Base-by-base conservation (phyloP, 2,113 vertebrate genomes). In the Atractosteus spatula region DNA sequence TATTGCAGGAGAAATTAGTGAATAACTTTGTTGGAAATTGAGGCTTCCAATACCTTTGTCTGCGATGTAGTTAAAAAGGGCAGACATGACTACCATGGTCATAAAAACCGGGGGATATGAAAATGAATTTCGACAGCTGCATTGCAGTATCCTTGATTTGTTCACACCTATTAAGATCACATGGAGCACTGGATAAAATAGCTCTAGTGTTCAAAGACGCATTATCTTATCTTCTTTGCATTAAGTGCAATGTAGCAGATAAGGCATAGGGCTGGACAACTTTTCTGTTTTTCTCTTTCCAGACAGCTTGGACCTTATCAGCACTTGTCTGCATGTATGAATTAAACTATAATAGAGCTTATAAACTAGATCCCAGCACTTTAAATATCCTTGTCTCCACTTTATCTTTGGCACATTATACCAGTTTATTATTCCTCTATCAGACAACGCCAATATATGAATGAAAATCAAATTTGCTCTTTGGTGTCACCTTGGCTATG, bases 221-320 rank as follows among this genome's bases (percentile, higher is more conserved):
- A 74, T 82, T 82, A 82, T 82, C 81, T 77, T 4, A 63, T 69
- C 75, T 73, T 68, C 55, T 71, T 76, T 78, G 74, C 68, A 65
- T 54, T 66, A 12, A 55, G 70, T 78, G 74, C 77, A 77, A 80
- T 80, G 76, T 77, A 68, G 70, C 68, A 80, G 81, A 82, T 80
- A 80, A 77, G 66, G 47, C 62, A 62, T 55, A 64, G 72, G 66
- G 73, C 71, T 71, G 78, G 66, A 41, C 76, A 74, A 71, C 13
- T 71, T 65, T 64, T 42, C 43, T 29, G 57, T 76, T 73, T 73
- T 42, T 41, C 41, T 41, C 8, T 65, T 80, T 74, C 55, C 59
- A 69, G 71, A 69, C 55, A 67, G 59, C 55, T 10, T 42, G 41
- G 63, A 55, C 62, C 76, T 73, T 80, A 82, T 82, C 81, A 75